Evolutionary conservation across 2,113 vertebrate species (phyloP), one percentile per base, ranked within the genome.

Genomic region (Pantherophis guttatus): DNA sequence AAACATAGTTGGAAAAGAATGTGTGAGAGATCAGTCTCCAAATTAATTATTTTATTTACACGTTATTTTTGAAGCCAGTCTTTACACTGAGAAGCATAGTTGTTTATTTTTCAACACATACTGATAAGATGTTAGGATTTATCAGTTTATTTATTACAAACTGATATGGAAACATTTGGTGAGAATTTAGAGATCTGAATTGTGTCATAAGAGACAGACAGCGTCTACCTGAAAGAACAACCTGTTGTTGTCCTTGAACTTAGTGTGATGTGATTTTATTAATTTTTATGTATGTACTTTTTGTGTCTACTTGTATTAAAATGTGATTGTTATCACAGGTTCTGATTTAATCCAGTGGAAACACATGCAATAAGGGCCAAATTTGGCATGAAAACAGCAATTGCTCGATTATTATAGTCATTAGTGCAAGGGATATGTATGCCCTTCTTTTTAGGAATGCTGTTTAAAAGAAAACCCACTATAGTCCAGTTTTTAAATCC

Each of bases 1-100:
- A 88, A 92, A 50, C 26, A 17, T 75, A 44, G 39, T 58, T 0
- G 0, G 0, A 1, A 87, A 48, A 7, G 10, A 92, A 3, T 85
- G 26, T 86, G 57, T 91, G 48, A 50, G 53, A 0, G 9, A 48
- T 23, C 23, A 86, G 13, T 21, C 21, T 62, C 65, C 12, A 33
- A 88, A 70, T 52, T 70, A 55, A 24, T 70, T 88, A 12, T 70
- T n/a, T 54, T 91, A 90, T 75, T 75, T 75, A 75, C 2, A 33
- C 19, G 2, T 87, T 88, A 23, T 48, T 65, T 91, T 89, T 75
- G 48, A 92, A 81, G 15, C 5, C 65, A n/a, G 13, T 70, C 13
- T 70, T 44, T 92, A 59, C 2, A 48, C 39, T 70, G 29, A 33
- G 23, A 65, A 11, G 52, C n/a, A 44, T 88, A 24, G 11, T 44